Evolutionary conservation across 1,140 invertebrate species (phyloP), one percentile per base, ranked within the genome.

Genomic region (Lepidotrigona ventralis): DNA sequence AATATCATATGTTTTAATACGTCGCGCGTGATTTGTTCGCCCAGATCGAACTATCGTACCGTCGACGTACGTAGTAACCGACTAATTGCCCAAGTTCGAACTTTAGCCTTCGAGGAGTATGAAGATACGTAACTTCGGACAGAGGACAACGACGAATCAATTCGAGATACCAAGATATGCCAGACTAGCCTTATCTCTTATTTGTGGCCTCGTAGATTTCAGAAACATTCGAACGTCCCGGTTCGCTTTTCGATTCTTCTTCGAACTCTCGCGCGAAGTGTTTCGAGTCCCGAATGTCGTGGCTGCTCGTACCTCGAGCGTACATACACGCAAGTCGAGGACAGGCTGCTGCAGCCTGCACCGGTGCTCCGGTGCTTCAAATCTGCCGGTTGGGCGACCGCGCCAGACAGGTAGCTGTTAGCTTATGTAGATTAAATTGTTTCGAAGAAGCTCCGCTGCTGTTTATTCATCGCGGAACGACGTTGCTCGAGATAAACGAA

Each of bases 341-440:
- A 9, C 46, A 15, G 8, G 15, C 33, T 15, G 6, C 15, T 12
- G 39, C 33, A 33, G 33, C 33, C n/a, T n/a, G n/a, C n/a, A n/a
- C 11, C 39, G 21, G 21, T 68, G 69, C 76, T 26, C 71, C 51
- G 58, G 66, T 56, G 68, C 54, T 68, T 84, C 79, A 73, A 83
- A 86, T 87, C 82, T 88, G 29, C 64, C 81, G 56, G 80, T 56
- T 70, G 82, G 39, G 79, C 86, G 70, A 86, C 51, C 77, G 76
- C 64, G 69, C 68, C 54, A 56, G 79, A 88, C 81, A 78, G 88
- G 88, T 86, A 86, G 86, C 86, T 87, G 86, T 88, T 90, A 85
- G 85, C 88, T 90, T 90, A 90, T 90, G 89, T 90, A 90, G 88
- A 90, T 90, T 90, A 90, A 90, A 90, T 90, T 90, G 88, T 90